Evolutionary conservation across 1,140 invertebrate species (phyloP).

Genomic region (Pissodes strobi): DNA sequence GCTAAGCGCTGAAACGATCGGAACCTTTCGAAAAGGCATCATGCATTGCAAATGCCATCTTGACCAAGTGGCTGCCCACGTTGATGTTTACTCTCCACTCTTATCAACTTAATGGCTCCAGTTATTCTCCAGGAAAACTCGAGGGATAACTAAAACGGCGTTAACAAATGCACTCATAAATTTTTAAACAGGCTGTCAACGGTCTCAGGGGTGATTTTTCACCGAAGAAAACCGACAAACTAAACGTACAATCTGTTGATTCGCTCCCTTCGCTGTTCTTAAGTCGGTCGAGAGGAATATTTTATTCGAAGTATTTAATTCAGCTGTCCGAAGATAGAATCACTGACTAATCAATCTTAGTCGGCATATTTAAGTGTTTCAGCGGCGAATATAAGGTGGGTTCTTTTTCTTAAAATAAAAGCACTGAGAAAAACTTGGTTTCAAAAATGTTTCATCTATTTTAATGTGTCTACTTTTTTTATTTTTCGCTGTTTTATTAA

Average conservation of each 20-base stretch:
- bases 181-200: slow-evolving; percentile 39
- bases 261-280: slow-evolving; percentile 14
- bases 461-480: too few relatives aligned
- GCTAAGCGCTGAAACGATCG: not conserved
- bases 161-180: slow-evolving; percentile 41
- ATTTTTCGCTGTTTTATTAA: too few relatives aligned
- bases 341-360: too few relatives aligned
- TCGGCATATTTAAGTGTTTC: too few relatives aligned
- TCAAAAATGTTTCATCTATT: too few relatives aligned
- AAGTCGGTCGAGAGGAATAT: not conserved
- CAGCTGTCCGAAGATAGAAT: slow-evolving; percentile 4
- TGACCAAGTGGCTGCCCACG: slow-evolving; percentile 23
- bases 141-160: slow-evolving; percentile 33
- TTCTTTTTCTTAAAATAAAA: too few relatives aligned
- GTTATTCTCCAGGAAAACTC: slow-evolving; percentile 21
- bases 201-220: slow-evolving; percentile 31
- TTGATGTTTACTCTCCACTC: slow-evolving; percentile 30
- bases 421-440: too few relatives aligned
- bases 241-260: slow-evolving; percentile 39
- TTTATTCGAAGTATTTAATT: slow-evolving; percentile 20
- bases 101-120: slow-evolving; percentile 35
- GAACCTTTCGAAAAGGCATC: slow-evolving; percentile 11
- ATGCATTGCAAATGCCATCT: slow-evolving; percentile 39
- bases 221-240: slow-evolving; percentile 11
- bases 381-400: too few relatives aligned